Percentiles rank a stretch among this genome's conserved stretches.
phyloP scores from a whole-genome alignment of 2,888 invertebrate genomes.

The Bugula neritina region DNA sequence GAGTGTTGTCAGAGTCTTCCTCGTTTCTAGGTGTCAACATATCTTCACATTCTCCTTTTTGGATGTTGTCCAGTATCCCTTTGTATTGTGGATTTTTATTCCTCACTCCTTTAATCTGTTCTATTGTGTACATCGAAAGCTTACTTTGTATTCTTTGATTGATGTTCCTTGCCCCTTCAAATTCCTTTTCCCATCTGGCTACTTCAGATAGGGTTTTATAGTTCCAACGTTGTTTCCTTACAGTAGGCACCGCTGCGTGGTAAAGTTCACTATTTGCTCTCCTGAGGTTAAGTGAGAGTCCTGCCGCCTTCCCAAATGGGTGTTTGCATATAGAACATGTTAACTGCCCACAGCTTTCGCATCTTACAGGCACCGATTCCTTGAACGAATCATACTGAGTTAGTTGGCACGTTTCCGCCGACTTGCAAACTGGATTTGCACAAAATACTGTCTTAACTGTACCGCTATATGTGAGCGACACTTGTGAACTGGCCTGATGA shows the following conservation, averaged over 20 bases:
- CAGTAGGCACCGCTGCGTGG: background rate
- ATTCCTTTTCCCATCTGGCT: background rate
- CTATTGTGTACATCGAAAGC: background rate
- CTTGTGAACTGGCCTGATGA: no score
- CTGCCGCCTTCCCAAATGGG: background rate
- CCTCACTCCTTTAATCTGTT: constrained; percentile 9
- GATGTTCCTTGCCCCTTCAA: background rate
- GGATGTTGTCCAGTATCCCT: background rate
- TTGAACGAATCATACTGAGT: background rate
- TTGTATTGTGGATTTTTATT: background rate
- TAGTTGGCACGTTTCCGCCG: no score
- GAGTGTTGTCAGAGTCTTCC: no score
- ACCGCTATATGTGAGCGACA: no score
- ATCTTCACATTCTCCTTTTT: no score
- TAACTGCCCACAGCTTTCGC: background rate
- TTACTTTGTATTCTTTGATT: background rate
- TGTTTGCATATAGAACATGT: background rate
- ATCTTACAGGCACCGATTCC: background rate
- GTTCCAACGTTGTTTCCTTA: constrained; percentile 2
- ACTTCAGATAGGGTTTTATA: background rate
- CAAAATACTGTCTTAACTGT: no score
- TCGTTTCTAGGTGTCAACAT: no score
- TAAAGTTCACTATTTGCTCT: background rate
- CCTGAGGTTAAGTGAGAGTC: background rate
- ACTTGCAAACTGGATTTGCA: no score